A percentile compares a stretch with the other conserved stretches of the same genome.
These are phyloP conservation scores for Chaetodon trifasciatus DNA, from an alignment of 2,797 vertebrate species.

Conservation along the genomic window DNA sequence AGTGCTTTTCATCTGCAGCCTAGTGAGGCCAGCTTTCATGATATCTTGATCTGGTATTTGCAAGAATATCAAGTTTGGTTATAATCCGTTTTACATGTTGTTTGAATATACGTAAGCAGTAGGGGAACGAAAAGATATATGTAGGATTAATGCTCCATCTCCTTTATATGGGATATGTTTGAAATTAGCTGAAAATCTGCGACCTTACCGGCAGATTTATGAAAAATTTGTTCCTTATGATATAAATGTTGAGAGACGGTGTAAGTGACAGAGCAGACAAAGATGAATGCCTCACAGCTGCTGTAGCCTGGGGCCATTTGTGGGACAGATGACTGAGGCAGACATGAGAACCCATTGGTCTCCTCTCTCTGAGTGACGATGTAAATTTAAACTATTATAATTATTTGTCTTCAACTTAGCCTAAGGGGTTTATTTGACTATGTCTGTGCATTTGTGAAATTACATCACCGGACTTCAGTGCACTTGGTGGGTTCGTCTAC, in stretches of 20 bases:
- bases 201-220: constrained; percentile 55
- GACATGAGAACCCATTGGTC: constrained; percentile 61
- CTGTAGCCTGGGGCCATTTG: constrained; percentile 63
- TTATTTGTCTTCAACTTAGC: constrained; percentile 50
- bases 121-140: constrained; percentile 64
- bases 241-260: constrained; percentile 61
- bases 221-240: constrained; percentile 71
- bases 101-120: constrained; percentile 73
- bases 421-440: constrained; percentile 40
- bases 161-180: constrained; percentile 59
- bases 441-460: constrained; percentile 29
- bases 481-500: constrained; percentile 32
- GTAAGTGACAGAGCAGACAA: constrained; percentile 72
- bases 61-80: constrained; percentile 78
- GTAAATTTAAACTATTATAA: constrained; percentile 48
- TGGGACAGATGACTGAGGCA: constrained; percentile 56
- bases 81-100: constrained; percentile 75
- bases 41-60: constrained; percentile 81
- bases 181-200: constrained; percentile 66
- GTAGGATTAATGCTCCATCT: constrained; percentile 64
- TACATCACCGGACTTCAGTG: constrained; percentile 27
- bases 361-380: constrained; percentile 45
- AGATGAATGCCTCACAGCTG: constrained; percentile 78
- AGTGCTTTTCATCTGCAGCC: constrained; percentile 81
- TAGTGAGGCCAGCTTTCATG: constrained; percentile 70